phyloP scores from a whole-genome alignment of 1,140 invertebrate species.

The Tetramorium parvispinum region DNA sequence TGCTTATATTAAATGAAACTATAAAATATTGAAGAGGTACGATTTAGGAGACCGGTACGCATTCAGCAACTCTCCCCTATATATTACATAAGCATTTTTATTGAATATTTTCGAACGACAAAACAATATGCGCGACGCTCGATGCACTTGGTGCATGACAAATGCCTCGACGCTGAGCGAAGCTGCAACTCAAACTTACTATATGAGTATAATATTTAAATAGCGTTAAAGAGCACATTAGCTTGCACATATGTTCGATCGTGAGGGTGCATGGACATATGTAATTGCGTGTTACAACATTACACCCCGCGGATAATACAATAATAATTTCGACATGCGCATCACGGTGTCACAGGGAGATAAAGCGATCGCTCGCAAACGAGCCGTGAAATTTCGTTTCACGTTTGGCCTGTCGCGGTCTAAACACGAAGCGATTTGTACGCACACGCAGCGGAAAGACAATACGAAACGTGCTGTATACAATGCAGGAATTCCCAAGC shows the following conservation, averaged over 20 bases:
- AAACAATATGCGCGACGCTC: neutral
- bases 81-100: too few species aligned
- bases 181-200: neutral
- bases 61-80: too few species aligned
- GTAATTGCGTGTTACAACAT: constrained; percentile 19
- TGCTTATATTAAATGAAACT: too few species aligned
- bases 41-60: too few species aligned
- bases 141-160: neutral
- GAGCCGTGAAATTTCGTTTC: constrained; percentile 57
- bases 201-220: neutral
- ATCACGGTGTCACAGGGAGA: constrained; percentile 14
- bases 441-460: constrained; percentile 19
- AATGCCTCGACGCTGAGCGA: neutral
- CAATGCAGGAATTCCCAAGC: constrained; percentile 10
- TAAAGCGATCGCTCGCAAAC: constrained; percentile 54
- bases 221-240: neutral
- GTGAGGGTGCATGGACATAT: neutral
- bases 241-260: neutral
- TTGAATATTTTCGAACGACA: neutral
- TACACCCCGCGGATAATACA: constrained; percentile 26
- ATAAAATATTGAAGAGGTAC: too few species aligned
- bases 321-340: constrained; percentile 53
- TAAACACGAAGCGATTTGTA: neutral
- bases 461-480: constrained; percentile 6
- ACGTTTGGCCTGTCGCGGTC: constrained; percentile 40